Conservation (phyloP, 2,888 invertebrate species). For the Carabus problematicus region DNA sequence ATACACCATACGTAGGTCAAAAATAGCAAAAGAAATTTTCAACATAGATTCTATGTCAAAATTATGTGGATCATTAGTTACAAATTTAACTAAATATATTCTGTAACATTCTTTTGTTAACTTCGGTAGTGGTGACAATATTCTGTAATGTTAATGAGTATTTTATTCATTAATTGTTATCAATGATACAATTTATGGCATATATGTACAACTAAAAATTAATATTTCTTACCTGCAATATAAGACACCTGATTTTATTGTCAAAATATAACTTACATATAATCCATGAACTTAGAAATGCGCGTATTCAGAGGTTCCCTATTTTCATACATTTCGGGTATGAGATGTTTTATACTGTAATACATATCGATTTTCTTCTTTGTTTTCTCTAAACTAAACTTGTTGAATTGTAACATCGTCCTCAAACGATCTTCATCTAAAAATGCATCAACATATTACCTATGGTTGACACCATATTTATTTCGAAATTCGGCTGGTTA, state of each 20-base stretch:
- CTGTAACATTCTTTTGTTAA: conserved; percentile 26
- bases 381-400: conserved; percentile 39
- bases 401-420: conserved; percentile 35
- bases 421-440: conserved; percentile 34
- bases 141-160: background rate
- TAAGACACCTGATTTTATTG: too few relatives aligned
- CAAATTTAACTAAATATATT: conserved; percentile 10
- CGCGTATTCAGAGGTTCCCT: conserved; percentile 31
- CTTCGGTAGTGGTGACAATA: conserved; percentile 16
- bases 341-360: conserved; percentile 26
- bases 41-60: conserved; percentile 9
- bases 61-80: conserved; percentile 21
- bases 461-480: too few relatives aligned
- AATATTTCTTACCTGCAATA: too few relatives aligned
- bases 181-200: too few relatives aligned
- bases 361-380: conserved; percentile 40
- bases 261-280: conserved; percentile 28
- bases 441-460: background rate
- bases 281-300: conserved; percentile 23
- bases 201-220: too few relatives aligned
- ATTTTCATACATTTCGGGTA: conserved; percentile 25
- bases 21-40: conserved; percentile 18
- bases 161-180: too few relatives aligned
- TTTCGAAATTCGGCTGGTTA: background rate
- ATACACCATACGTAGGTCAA: conserved; percentile 27